phyloP scores from a whole-genome alignment of 1,140 invertebrate genomes.

The Caerostris extrusa region DNA sequence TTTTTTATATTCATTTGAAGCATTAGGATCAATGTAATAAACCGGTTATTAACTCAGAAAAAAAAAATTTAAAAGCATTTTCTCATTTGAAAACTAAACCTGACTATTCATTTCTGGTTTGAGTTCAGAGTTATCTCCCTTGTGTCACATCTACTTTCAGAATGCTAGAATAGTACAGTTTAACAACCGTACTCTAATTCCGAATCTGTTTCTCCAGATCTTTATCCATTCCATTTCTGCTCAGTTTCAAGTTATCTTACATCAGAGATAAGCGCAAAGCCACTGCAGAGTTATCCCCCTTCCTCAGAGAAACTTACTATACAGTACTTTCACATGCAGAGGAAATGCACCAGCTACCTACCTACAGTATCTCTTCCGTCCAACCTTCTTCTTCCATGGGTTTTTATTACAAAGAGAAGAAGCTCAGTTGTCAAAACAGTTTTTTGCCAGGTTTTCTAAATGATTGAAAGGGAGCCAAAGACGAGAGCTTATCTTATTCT shows the following conservation, averaged over 20 bases:
- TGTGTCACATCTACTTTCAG: too few relatives aligned
- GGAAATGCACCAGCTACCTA: neutral
- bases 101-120: too few relatives aligned
- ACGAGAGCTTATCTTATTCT: conserved; percentile 68
- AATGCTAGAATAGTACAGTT: too few relatives aligned
- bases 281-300: neutral
- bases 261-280: neutral
- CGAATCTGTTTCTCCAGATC: neutral
- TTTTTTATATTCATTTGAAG: too few relatives aligned
- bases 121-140: too few relatives aligned
- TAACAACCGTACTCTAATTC: neutral
- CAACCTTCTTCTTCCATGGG: neutral
- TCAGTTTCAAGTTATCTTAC: neutral
- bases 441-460: conserved; percentile 71
- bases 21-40: too few relatives aligned
- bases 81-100: too few relatives aligned
- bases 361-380: neutral
- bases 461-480: conserved; percentile 77
- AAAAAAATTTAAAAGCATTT: too few relatives aligned
- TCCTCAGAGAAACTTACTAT: neutral
- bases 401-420: conserved; percentile 19
- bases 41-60: too few relatives aligned
- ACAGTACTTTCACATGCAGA: neutral
- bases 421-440: conserved; percentile 72
- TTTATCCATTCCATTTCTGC: neutral